Evolutionary conservation across 2,888 invertebrate genomes (phyloP), one percentile per base, ranked within the genome.

Genomic region (Serripes groenlandicus): DNA sequence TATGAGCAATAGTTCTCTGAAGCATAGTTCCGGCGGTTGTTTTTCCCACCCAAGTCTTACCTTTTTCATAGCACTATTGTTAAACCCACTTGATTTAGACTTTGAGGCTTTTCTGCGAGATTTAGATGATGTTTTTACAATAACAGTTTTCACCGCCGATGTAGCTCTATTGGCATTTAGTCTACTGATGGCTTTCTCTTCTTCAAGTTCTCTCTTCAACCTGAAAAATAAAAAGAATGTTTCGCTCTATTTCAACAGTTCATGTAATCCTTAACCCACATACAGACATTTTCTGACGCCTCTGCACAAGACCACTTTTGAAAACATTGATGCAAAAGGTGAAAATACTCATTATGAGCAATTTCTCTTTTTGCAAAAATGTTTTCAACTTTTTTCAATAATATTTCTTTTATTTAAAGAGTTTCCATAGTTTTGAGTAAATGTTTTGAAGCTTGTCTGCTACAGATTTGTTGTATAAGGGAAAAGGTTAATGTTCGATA

Each of bases 201-300:
- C 86, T 35, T 88, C 85, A 11, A 88, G 49, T 56, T 86, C 86
- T 23, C 85, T 74, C 52, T 82, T 80, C 66, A 88, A 72, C 60
- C 87, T 87, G 23, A 56, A 56, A 32, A 7, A 1, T 34, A 34
- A 23, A 11, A 32, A 9, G 42, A 42, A n/a, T n/a, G n/a, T n/a
- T n/a, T n/a, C n/a, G n/a, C n/a, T n/a, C n/a, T n/a, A n/a, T n/a
- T n/a, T n/a, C n/a, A n/a, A n/a, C n/a, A n/a, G n/a, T n/a, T n/a
- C n/a, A n/a, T n/a, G n/a, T n/a, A n/a, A n/a, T n/a, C n/a, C n/a
- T n/a, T n/a, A n/a, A n/a, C n/a, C n/a, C n/a, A n/a, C n/a, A n/a
- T n/a, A n/a, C n/a, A n/a, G n/a, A n/a, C n/a, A n/a, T n/a, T n/a
- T n/a, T n/a, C n/a, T n/a, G n/a, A n/a, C n/a, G n/a, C n/a, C n/a